phyloP scores from a whole-genome alignment of 2,113 vertebrate species.

The Scomber japonicus region DNA sequence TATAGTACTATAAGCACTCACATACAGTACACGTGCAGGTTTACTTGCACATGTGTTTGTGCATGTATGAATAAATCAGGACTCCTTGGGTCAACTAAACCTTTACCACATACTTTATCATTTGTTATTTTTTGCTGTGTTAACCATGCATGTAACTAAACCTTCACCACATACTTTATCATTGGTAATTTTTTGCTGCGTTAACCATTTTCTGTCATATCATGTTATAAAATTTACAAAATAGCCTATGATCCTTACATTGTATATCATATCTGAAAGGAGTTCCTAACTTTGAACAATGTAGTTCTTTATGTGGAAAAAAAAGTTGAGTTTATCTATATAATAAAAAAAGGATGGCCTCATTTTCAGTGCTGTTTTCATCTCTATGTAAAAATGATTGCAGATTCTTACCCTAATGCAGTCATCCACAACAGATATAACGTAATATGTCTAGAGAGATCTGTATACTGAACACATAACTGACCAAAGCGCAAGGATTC shows the following conservation, averaged over 20 bases:
- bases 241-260: neutral
- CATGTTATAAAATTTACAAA: neutral
- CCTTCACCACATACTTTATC: no score
- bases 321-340: neutral
- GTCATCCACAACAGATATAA: slow-evolving; percentile 27
- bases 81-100: neutral
- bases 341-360: neutral
- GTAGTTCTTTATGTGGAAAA: neutral
- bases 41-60: neutral
- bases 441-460: slow-evolving; percentile 51
- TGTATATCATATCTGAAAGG: neutral
- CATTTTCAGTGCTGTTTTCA: neutral
- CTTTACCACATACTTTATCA: neutral
- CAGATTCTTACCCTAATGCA: slow-evolving; percentile 4
- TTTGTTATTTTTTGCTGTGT: neutral
- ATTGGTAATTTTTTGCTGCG: no score
- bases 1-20: neutral
- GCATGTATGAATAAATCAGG: slow-evolving; percentile 8
- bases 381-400: neutral
- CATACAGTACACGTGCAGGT: neutral
- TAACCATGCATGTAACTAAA: neutral
- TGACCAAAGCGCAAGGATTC: slow-evolving; percentile 13
- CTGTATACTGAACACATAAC: slow-evolving; percentile 30
- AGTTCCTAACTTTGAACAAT: no score
- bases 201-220: neutral